Evolutionary conservation across 1,140 invertebrate species (phyloP), one percentile per base, ranked within the genome.

Genomic region (Drosophila kanapiae): DNA sequence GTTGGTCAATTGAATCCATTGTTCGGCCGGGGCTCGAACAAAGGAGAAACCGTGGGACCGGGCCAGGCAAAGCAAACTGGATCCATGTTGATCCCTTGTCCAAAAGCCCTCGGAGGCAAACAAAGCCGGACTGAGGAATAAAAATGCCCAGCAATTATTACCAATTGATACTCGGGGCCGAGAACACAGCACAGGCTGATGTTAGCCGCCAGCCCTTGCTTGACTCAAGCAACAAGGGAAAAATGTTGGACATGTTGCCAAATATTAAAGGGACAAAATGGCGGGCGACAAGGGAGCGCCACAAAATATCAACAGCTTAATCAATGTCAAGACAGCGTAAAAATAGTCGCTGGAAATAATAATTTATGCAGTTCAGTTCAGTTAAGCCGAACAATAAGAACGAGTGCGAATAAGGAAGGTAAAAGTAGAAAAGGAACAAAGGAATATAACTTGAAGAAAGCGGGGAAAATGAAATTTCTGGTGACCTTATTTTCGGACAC

Each of bases 291-390:
- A 43, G 47, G 57, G 35, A 75, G 63, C 38, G 45, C 69, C 68
- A 58, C 49, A 74, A 62, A 78, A 65, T 75, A 75, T 68, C 69
- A 84, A 90, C 84, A 84, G 78, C 74, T 88, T 82, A 75, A 88
- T 88, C 85, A 81, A 88, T 75, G 84, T 88, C 85, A 80, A 60
- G 31, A 45, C 31, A 72, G 82, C 64, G 60, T 69, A 67, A 78
- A 85, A 83, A 83, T 71, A 81, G 68, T 72, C 81, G 72, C 84
- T 68, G 42, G 48, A 80, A 75, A 80, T 80, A 83, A 83, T 88
- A 78, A 88, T 88, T 87, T 87, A 87, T 88, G 83, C 80, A 79
- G 76, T 88, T 74, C 67, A 83, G 43, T 75, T 74, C 60, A 83
- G 51, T 75, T 72, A 74, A 83, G 67, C 56, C 51, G 49, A 74